Evolutionary conservation across 2,113 vertebrate genomes (phyloP).

Genomic region (Lucifuga dentata): DNA sequence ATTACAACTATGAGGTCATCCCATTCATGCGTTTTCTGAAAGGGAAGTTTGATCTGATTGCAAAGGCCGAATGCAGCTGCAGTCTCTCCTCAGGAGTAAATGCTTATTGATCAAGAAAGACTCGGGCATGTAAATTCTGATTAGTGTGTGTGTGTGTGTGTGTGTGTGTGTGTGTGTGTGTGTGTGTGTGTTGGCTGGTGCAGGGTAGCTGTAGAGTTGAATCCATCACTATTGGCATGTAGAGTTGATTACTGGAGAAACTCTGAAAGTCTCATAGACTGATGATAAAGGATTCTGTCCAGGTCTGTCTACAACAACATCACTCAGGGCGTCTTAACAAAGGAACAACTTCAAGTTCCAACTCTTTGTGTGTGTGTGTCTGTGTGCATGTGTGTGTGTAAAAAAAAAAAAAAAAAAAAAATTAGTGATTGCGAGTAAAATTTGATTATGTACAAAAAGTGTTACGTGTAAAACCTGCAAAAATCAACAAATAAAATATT

Average conservation of each 20-base stretch:
- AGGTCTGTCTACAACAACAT: slow-evolving; percentile 76
- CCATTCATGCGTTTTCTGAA: slow-evolving; percentile 51
- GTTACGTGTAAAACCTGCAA: too few relatives aligned
- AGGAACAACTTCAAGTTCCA: slow-evolving; percentile 3
- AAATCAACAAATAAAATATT: too few relatives aligned
- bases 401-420: slow-evolving; percentile 4
- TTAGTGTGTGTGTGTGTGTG: slow-evolving; percentile 69
- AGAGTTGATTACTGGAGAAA: slow-evolving; percentile 80
- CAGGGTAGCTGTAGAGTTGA: slow-evolving; percentile 52
- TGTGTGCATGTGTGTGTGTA: too few relatives aligned
- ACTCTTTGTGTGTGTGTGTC: too few relatives aligned
- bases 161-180: slow-evolving; percentile 48
- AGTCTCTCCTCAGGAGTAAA: slow-evolving; percentile 72
- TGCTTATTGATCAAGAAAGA: slow-evolving; percentile 80
- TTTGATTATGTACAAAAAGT: slow-evolving; percentile 9
- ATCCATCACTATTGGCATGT: slow-evolving; percentile 86
- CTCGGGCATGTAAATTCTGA: slow-evolving; percentile 79
- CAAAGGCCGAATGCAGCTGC: slow-evolving; percentile 47
- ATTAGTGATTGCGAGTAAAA: too few relatives aligned
- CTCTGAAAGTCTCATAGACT: slow-evolving; percentile 78
- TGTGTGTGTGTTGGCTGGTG: slow-evolving; percentile 52
- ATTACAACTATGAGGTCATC: slow-evolving; percentile 28
- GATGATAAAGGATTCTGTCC: slow-evolving; percentile 81
- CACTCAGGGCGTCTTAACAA: slow-evolving; percentile 76
- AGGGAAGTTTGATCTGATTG: slow-evolving; percentile 69